Evolutionary conservation across 2,888 invertebrate genomes (phyloP), one percentile per base, ranked within the genome.

Genomic region (Hydropsyche betteni): DNA sequence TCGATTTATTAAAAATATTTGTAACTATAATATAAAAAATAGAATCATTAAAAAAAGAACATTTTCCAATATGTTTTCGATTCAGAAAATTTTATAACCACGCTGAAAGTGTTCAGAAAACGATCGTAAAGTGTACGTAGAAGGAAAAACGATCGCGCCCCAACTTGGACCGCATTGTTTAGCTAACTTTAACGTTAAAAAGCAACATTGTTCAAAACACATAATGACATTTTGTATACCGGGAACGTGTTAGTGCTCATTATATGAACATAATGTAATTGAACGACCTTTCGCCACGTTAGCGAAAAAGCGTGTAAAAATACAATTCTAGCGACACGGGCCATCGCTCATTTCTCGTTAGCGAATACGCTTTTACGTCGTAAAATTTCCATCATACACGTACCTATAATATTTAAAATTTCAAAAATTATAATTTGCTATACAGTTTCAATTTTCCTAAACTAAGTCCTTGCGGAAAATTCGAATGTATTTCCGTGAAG

Each of bases 261-360:
- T 64, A 5, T 44, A 44, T n/a, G 64, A 64, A 44, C 44, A 44
- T 10, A 44, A 44, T 7, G n/a, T 36, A 64, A 33, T 64, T 33
- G 36, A 36, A 64, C 64, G 64, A 64, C 64, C n/a, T 36, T 64
- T 64, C 64, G 36, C 36, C 64, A 36, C 64, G 64, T 64, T 12
- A 64, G 14, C 34, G 12, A 34, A 7, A 34, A 64, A n/a, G 64
- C 64, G 64, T 64, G 64, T 64, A 33, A 36, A 64, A 64, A 36
- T n/a, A n/a, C 34, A 7, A 16, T 55, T 55, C 6, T 10, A 24
- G 24, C 44, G 6, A 44, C 10, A 44, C 44, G 44, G 7, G 44
- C 44, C 44, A 44, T 44, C 44, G 44, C 16, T 55, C 16, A 55
- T 55, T 14, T 55, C 55, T n/a, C 55, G 55, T 55, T 55, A 55